Percentiles rank a stretch among this genome's conserved stretches.
These are phyloP conservation scores for Hapalemur alaotrensis DNA, from an alignment of 2,797 vertebrate species.

Conservation along the genomic window DNA sequence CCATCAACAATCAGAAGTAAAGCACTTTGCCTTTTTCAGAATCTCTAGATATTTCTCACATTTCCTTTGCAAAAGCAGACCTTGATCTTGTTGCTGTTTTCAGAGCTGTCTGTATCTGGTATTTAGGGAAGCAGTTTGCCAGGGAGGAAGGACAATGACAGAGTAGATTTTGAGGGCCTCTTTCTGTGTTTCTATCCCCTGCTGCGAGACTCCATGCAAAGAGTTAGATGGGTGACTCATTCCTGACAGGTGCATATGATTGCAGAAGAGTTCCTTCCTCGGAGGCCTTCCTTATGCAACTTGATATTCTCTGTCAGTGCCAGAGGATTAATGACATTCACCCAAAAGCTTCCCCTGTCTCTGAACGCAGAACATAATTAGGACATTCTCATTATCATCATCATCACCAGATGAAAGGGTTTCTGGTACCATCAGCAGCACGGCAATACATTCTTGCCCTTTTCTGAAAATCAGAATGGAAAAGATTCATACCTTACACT, in stretches of 20 bases:
- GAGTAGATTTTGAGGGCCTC: too few relatives aligned
- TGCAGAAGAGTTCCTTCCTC: too few relatives aligned
- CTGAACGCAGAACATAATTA: neutral
- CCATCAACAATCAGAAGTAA: too few relatives aligned
- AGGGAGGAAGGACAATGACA: neutral
- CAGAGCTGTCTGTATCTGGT: neutral
- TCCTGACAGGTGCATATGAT: neutral
- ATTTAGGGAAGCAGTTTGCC: neutral
- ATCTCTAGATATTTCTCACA: neutral
- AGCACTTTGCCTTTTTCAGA: neutral
- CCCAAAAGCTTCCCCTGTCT: neutral
- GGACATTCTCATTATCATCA: neutral
- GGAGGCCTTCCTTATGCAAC: neutral
- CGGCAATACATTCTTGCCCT: too few relatives aligned
- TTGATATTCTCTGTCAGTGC: neutral
- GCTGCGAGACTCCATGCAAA: fast-evolving
- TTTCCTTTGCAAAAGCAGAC: neutral
- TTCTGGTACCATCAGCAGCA: neutral
- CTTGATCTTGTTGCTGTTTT: too few relatives aligned
- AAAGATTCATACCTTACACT: neutral
- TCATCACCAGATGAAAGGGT: neutral
- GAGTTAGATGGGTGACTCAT: neutral
- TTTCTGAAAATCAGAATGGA: neutral
- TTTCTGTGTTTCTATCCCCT: neutral
- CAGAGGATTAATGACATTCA: neutral